phyloP scores from a whole-genome alignment of 2,797 vertebrate genomes.

The Eupleurogrammus muticus region DNA sequence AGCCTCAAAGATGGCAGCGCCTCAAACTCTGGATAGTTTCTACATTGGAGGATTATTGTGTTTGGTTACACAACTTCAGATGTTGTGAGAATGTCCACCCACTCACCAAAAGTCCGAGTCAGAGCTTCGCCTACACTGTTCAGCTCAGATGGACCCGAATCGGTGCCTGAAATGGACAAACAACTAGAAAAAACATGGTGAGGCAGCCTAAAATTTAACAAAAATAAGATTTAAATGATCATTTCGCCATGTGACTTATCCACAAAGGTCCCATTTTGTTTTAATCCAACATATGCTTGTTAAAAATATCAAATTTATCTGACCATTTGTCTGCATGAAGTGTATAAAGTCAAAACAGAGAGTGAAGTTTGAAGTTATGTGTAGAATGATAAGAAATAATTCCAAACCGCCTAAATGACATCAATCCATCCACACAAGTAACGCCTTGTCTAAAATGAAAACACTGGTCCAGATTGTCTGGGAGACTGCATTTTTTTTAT shows the following conservation, averaged over 20 bases:
- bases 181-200: constrained; percentile 5
- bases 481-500: constrained; percentile 64
- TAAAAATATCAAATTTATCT: constrained; percentile 24
- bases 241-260: constrained; percentile 17
- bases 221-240: constrained; percentile 19
- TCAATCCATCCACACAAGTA: constrained; percentile 9
- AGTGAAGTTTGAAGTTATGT: constrained; percentile 22
- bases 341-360: constrained; percentile 26
- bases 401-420: constrained; percentile 12
- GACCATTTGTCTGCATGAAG: constrained; percentile 51
- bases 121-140: constrained; percentile 37
- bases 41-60: constrained; percentile 22
- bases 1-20: constrained; percentile 34
- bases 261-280: constrained; percentile 2
- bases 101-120: constrained; percentile 54
- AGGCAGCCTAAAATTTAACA: constrained; percentile 32
- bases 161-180: constrained; percentile 9
- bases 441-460: constrained; percentile 37
- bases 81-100: constrained; percentile 61
- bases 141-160: constrained; percentile 40
- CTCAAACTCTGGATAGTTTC: constrained; percentile 37
- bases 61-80: constrained; percentile 51
- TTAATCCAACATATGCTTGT: constrained; percentile 28
- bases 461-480: constrained; percentile 35
- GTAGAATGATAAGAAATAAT: background rate